Base-by-base conservation (phyloP, 2,113 vertebrate species). In the Rana temporaria region DNA sequence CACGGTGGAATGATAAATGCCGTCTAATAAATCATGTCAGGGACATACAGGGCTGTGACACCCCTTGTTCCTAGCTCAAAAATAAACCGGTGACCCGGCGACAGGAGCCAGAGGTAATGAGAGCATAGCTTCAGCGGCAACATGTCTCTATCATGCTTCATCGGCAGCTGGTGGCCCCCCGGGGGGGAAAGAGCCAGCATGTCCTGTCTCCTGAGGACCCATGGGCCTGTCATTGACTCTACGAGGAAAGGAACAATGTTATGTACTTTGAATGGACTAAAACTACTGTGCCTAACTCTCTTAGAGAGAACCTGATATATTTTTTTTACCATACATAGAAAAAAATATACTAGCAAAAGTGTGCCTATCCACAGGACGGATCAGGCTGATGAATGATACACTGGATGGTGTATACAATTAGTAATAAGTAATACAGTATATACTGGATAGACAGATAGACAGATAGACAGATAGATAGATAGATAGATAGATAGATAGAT, bases 11-110 rank as follows among this genome's bases (percentile, higher is more conserved):
- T 83, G 81, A 83, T 83, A 83, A 83, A 83, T 83, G 71, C 52
- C 53, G 74, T 67, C 64, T 38, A 83, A 83, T 83, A 83, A 83
- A 83, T 83, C 81, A 83, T 83, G 60, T 67, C 70, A 74, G 80
- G 42, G 69, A 82, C 79, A 57, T 53, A 63, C 9, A 42, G 63
- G 72, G 60, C 52, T 59, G 20, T 16, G 48, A 56, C 63, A 55
- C 48, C 71, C 63, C 22, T 5, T 60, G 11, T 67, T n/a, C 72
- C 56, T 60, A 42, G 63, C 72, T 76, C 38, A 48, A 53, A 83
- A 76, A 76, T 48, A 75, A 82, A 30, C 26, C 81, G 68, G n/a
- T 76, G 63, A 83, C 81, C 81, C 52, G 12, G 63, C 53, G 59
- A 7, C 22, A 64, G 71, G 34, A 42, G 65, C 63, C 32, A 17